phyloP scores from a whole-genome alignment of 2,113 vertebrate species.

The Stigmatopora argus region DNA sequence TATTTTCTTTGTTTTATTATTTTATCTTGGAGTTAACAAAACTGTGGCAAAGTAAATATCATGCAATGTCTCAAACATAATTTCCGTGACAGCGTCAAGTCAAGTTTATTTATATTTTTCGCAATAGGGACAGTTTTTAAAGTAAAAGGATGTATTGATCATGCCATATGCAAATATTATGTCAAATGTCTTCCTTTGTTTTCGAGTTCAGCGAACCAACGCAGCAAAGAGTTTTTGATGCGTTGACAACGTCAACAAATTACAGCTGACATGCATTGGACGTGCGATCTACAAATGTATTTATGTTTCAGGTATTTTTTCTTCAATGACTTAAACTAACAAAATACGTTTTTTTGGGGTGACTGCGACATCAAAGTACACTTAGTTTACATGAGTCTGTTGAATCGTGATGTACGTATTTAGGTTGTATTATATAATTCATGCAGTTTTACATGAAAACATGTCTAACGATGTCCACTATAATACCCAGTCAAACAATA shows the following conservation, averaged over 20 bases:
- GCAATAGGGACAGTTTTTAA: neutral
- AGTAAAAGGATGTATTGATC: neutral
- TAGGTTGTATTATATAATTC: neutral
- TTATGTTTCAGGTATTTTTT: neutral
- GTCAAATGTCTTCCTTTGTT: too few species aligned
- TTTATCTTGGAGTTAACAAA: too few species aligned
- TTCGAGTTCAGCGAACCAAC: neutral
- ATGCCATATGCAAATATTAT: too few species aligned
- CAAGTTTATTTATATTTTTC: neutral
- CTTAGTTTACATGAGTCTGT: neutral
- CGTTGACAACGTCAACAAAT: neutral
- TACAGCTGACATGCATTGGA: neutral
- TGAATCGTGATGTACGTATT: neutral
- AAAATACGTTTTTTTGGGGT: neutral
- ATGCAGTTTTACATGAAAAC: neutral
- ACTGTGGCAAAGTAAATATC: too few species aligned
- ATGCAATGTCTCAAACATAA: too few species aligned
- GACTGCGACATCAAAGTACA: neutral
- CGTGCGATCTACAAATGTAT: neutral
- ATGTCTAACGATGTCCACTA: too few species aligned
- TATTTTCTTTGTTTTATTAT: too few species aligned
- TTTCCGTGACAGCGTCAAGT: too few species aligned
- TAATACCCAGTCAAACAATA: neutral
- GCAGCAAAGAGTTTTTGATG: neutral
- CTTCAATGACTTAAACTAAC: neutral